A percentile compares a stretch with the other conserved stretches of the same genome.
phyloP scores from a whole-genome alignment of 1,140 invertebrate species.

The Hyles vespertilio region DNA sequence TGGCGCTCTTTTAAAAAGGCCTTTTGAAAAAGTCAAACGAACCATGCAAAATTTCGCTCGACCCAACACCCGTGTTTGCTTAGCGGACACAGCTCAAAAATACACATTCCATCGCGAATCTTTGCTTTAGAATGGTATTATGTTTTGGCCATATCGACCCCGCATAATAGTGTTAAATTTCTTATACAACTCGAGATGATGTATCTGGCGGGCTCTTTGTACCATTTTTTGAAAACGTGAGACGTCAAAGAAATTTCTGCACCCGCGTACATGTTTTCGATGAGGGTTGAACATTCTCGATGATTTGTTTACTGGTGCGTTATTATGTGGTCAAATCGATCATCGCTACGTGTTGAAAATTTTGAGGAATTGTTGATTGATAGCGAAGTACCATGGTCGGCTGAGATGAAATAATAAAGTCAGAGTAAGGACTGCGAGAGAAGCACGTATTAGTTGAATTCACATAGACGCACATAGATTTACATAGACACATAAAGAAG shows the following conservation, averaged over 20 bases:
- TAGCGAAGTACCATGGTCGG: too few species aligned
- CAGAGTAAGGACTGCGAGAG: too few species aligned
- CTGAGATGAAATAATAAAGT: too few species aligned
- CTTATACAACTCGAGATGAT: conserved; percentile 59
- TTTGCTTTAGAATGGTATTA: conserved; percentile 59
- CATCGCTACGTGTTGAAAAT: too few species aligned
- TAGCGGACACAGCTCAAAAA: conserved; percentile 54
- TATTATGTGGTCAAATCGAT: too few species aligned
- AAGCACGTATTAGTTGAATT: too few species aligned
- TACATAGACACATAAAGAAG: too few species aligned
- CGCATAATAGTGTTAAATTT: conserved; percentile 72
- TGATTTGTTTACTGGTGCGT: too few species aligned
- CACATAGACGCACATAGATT: too few species aligned
- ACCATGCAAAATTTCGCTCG: conserved; percentile 60
- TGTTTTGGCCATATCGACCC: conserved; percentile 52
- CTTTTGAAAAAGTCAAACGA: conserved; percentile 57
- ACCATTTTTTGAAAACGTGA: conserved; percentile 23
- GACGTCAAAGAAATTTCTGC: not conserved
- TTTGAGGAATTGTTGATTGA: too few species aligned
- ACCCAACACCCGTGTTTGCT: conserved; percentile 55
- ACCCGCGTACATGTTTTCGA: conserved; percentile 1
- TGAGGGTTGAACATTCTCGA: too few species aligned
- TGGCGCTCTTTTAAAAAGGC: conserved; percentile 36
- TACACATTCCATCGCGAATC: conserved; percentile 33
- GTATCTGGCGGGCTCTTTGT: conserved; percentile 58